phyloP scores from a whole-genome alignment of 2,888 invertebrate species.

The Hydriomena furcata region DNA sequence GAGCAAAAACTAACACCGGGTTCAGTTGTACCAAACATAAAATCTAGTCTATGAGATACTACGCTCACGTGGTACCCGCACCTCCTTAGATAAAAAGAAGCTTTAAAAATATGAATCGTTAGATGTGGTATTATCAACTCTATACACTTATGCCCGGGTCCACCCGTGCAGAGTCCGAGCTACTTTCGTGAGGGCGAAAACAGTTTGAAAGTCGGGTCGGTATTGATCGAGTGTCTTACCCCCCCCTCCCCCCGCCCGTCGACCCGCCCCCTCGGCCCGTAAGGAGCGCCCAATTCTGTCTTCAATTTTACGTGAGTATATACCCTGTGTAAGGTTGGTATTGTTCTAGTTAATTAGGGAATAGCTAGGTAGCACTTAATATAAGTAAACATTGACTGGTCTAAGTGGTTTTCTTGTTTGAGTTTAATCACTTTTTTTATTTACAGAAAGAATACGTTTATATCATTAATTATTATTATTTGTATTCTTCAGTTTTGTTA shows the following conservation, averaged over 20 bases:
- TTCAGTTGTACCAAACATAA: no score
- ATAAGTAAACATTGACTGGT: not conserved
- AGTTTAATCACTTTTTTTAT: no score
- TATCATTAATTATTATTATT: no score
- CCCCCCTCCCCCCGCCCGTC: conserved; percentile 50
- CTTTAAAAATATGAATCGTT: not conserved
- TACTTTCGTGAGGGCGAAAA: conserved; percentile 84
- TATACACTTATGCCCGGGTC: conserved; percentile 46
- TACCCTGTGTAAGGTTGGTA: conserved; percentile 32
- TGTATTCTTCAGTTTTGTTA: no score
- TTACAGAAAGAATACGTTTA: no score
- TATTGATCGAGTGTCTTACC: conserved; percentile 83
- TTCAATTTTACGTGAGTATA: conserved; percentile 51
- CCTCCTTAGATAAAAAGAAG: no score
- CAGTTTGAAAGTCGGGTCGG: conserved; percentile 84
- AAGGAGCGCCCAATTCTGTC: conserved; percentile 76
- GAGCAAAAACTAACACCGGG: no score
- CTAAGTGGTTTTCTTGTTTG: not conserved
- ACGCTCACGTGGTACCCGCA: no score
- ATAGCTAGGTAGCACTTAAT: conserved; percentile 9
- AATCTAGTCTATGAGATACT: no score
- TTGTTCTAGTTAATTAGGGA: conserved; percentile 19
- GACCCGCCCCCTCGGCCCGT: conserved; percentile 47
- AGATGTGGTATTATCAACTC: conserved; percentile 48
- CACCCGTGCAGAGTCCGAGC: conserved; percentile 74